Conservation (phyloP, 2,797 vertebrate species). For the Epinephelus awoara region DNA sequence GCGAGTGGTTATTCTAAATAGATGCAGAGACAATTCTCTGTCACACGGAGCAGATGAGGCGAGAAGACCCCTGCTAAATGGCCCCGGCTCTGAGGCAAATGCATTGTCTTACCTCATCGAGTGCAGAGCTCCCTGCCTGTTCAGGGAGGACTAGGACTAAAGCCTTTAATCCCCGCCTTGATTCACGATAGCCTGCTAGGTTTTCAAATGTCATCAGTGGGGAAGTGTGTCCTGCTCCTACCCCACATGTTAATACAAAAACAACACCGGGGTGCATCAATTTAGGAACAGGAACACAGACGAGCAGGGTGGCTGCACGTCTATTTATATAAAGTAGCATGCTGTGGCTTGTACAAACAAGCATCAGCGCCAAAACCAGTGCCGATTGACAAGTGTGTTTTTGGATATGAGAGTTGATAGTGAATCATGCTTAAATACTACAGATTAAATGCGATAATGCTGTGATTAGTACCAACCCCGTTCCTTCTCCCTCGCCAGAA, state of each 20-base stretch:
- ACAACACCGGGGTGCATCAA: constrained; percentile 39
- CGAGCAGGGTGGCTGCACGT: constrained; percentile 9
- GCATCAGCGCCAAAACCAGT: constrained; percentile 31
- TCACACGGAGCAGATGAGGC: constrained; percentile 44
- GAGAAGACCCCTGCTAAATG: constrained; percentile 61
- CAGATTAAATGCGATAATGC: constrained; percentile 29
- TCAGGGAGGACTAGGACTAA: constrained; percentile 73
- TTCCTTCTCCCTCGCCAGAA: background rate
- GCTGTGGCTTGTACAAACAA: constrained; percentile 45
- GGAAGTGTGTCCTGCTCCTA: constrained; percentile 64
- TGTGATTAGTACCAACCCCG: background rate
- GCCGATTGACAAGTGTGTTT: constrained; percentile 37
- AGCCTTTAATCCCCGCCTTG: constrained; percentile 81
- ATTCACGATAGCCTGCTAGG: constrained; percentile 78
- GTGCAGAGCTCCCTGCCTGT: constrained; percentile 64
- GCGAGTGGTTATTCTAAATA: constrained; percentile 44
- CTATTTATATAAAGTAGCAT: constrained; percentile 49
- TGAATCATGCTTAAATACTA: constrained; percentile 43
- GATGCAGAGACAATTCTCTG: constrained; percentile 32
- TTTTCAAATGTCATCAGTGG: constrained; percentile 78
- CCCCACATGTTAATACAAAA: constrained; percentile 52
- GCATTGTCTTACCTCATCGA: constrained; percentile 68
- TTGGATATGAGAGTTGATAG: constrained; percentile 10
- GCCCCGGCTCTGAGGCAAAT: constrained; percentile 62
- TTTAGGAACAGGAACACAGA: constrained; percentile 40